Base-by-base conservation (phyloP, 2,797 vertebrate species). In the Natrix natrix region DNA sequence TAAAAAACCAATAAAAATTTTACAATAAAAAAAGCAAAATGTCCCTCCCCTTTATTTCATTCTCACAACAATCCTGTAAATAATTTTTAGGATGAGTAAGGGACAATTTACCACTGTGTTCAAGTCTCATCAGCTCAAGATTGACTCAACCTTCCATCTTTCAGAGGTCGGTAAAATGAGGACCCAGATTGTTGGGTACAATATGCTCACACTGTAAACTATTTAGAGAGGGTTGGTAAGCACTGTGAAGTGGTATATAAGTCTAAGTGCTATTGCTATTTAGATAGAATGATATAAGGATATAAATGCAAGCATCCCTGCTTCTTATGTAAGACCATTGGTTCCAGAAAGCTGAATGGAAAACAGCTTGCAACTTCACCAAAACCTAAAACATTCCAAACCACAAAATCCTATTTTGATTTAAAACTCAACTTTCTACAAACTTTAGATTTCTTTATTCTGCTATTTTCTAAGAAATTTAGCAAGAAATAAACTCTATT, bases 301-400 rank as follows among this genome's bases (percentile, higher is more conserved):
- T 17, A 74, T 37, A 78, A 43, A 78, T 8, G 43, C 69, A 78
- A 78, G 8, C 17, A 22, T 11, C 32, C 69, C 8, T 78, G 32
- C 32, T 78, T 78, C 69, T 78, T 78, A 78, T 43, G 8, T 37
- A 74, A 74, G 17, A 8, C 69, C 69, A 78, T 43, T 78, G 69
- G 6, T 78, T 78, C 69, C 69, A 78, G 69, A 26, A 94, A 93
- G n/a, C 86, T 66, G 4, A 87, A 4, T 32, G 8, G 5, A 6
- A 28, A 16, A 95, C 89, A 78, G 59, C 61, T 93, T 90, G 90
- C 94, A 93, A 94, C 14, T 90, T 96, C 95, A 66, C 56, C 90
- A 92, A 93, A 94, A 52, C 90, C 88, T 91, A 90, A 87, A 28
- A 74, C 28, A 37, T 92, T 11, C 74, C 92, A 93, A 94, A 12